Evolutionary conservation across 2,797 vertebrate genomes (phyloP).

Genomic region (Pseudochirops corinnae): DNA sequence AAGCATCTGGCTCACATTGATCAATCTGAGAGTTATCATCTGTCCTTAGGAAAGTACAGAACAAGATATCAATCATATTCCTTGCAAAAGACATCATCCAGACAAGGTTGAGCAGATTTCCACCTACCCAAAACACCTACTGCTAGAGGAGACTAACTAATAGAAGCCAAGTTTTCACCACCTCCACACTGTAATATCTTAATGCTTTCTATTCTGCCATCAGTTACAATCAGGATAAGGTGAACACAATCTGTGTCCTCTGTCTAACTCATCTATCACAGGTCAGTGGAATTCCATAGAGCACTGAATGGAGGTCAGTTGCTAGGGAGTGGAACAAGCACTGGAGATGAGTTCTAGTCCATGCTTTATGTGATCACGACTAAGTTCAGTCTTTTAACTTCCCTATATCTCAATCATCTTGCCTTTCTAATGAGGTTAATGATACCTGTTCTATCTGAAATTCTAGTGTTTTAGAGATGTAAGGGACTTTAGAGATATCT

Average conservation of each 20-base stretch:
- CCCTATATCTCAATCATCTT: not conserved
- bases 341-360: constrained; percentile 39
- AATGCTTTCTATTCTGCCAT: constrained; percentile 55
- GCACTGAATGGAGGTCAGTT: not conserved
- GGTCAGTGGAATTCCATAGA: constrained; percentile 36
- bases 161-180: constrained; percentile 42
- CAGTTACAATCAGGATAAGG: constrained; percentile 66
- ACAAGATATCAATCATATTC: constrained; percentile 38
- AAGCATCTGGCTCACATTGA: constrained; percentile 1
- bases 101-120: not conserved
- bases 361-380: not conserved
- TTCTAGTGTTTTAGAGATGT: not conserved
- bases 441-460: not conserved
- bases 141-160: constrained; percentile 53
- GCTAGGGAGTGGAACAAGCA: constrained; percentile 51
- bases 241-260: constrained; percentile 49
- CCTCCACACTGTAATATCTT: constrained; percentile 51
- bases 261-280: constrained; percentile 64
- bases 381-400: not conserved
- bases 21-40: constrained; percentile 7
- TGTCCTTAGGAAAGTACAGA: constrained; percentile 30
- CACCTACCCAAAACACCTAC: not conserved
- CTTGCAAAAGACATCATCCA: constrained; percentile 8
- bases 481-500: not conserved
- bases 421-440: not conserved